Base-by-base conservation (phyloP, 2,113 vertebrate genomes). In the Lates calcarifer region DNA sequence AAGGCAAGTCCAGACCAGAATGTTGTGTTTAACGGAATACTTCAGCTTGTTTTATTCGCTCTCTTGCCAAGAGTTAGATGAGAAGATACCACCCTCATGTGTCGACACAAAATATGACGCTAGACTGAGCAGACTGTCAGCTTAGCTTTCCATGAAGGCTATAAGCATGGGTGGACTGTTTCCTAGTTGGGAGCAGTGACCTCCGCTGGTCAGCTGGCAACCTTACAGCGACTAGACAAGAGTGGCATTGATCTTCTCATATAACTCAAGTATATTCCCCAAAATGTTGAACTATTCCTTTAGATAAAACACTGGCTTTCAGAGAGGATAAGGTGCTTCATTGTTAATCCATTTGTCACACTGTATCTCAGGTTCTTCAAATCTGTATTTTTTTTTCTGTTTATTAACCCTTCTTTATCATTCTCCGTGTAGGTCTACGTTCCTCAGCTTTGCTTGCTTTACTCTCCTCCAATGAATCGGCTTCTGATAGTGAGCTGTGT, bases 381-480 rank as follows among this genome's bases (percentile, higher is more conserved):
- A 24, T 8, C 10, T 43, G 24, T 47, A 28, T 68, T 51, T 60
- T n/a, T 26, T 24, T 58, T 9, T 22, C 17, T 43, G 0, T 4
- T 15, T 43, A 3, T 28, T 7, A 57, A 53, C 0, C 20, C 9
- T 24, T 37, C 17, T 2, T 0, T 55, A 71, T 64, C 64, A 51
- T 57, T 76, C 8, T 90, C 72, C n/a, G 26, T 10, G 0, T 71
- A 99, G 98, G 96, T 89, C 94, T 98, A n/a, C 96, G 96, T 76
- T 95, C 96, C 12, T 95, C 94, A n/a, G 95, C 97, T 64, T 93
- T 99, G 83, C 95, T 99, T 22, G 95, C 95, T 63, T 86, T 98
- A 89, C 92, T 98, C 81, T 96, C 96, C 33, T 95, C 96, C 82
- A 95, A 92, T 24, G 96, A 96, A 43, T 94, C 96, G 0, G 74